phyloP scores from a whole-genome alignment of 23 tunicate genomes.

The Diplosoma virens region DNA sequence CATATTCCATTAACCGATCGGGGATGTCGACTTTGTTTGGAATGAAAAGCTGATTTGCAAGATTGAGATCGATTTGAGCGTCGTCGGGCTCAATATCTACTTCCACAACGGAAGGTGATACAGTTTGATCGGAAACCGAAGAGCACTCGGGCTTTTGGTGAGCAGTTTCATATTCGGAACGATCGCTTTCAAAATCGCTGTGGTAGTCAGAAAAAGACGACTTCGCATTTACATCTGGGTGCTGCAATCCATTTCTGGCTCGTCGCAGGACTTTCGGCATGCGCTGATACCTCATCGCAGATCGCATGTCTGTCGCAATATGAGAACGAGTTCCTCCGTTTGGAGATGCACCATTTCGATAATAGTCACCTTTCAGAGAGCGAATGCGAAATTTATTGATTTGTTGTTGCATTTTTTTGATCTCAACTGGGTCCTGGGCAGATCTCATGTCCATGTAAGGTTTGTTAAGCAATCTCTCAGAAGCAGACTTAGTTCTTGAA shows the following conservation, averaged over 20 bases:
- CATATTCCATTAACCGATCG: constrained; percentile 80
- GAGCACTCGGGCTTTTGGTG: neutral
- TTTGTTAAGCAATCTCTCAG: constrained; percentile 59
- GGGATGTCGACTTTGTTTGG: constrained; percentile 88
- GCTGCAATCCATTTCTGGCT: constrained; percentile 78
- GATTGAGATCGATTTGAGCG: constrained; percentile 41
- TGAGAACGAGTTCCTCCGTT: neutral
- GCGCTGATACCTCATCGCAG: constrained; percentile 79
- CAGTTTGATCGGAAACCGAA: neutral
- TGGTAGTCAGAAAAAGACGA: constrained; percentile 27
- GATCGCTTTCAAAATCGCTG: constrained; percentile 46
- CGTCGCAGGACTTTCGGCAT: constrained; percentile 94
- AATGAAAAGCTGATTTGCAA: constrained; percentile 61
- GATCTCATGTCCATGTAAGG: constrained; percentile 47
- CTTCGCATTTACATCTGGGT: constrained; percentile 30
- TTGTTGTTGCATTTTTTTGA: constrained; percentile 69
- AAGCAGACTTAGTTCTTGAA: constrained; percentile 91
- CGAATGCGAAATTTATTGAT: constrained; percentile 70
- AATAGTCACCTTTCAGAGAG: constrained; percentile 26
- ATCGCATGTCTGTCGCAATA: no score
- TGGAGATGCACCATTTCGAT: neutral
- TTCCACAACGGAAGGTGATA: constrained; percentile 20
- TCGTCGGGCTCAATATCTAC: constrained; percentile 56
- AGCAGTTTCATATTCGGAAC: constrained; percentile 24
- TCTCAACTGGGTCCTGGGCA: constrained; percentile 58